Percentiles rank a stretch among this genome's conserved stretches.
Conservation (phyloP, 2,113 vertebrate species). For the Coregonus clupeaformis region DNA sequence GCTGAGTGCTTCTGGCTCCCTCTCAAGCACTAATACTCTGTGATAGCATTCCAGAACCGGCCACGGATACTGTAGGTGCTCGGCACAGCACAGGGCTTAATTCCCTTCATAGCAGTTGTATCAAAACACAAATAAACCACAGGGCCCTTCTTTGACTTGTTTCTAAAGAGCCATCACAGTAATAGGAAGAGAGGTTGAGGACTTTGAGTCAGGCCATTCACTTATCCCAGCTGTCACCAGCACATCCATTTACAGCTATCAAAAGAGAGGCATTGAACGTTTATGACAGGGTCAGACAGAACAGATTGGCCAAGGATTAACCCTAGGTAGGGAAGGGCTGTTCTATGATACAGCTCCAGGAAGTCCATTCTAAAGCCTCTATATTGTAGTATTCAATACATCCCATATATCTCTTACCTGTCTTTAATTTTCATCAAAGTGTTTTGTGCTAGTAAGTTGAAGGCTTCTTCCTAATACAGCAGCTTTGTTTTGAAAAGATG, state of each 20-base stretch:
- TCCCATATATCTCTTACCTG: background rate
- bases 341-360: background rate
- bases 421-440: conserved; percentile 29
- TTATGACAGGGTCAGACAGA: background rate
- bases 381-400: background rate
- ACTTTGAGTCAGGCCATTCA: conserved; percentile 9
- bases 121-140: conserved; percentile 49
- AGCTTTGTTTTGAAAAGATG: conserved; percentile 68
- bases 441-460: conserved; percentile 28
- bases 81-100: conserved; percentile 36
- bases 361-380: background rate
- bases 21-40: conserved; percentile 42
- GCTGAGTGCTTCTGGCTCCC: conserved; percentile 29
- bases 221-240: conserved; percentile 2
- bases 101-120: conserved; percentile 35
- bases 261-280: background rate
- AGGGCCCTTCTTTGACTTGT: conserved; percentile 33
- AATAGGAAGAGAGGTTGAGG: conserved; percentile 23
- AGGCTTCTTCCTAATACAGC: conserved; percentile 31
- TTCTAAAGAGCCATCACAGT: conserved; percentile 26
- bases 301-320: too few relatives aligned
- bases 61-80: conserved; percentile 25
- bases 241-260: background rate
- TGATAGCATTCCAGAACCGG: conserved; percentile 41
- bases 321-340: background rate